Percentiles rank a stretch among this genome's conserved stretches.
These are phyloP conservation scores for Cephus rjabovi DNA, from an alignment of 2,888 invertebrate genomes.

Conservation along the genomic window DNA sequence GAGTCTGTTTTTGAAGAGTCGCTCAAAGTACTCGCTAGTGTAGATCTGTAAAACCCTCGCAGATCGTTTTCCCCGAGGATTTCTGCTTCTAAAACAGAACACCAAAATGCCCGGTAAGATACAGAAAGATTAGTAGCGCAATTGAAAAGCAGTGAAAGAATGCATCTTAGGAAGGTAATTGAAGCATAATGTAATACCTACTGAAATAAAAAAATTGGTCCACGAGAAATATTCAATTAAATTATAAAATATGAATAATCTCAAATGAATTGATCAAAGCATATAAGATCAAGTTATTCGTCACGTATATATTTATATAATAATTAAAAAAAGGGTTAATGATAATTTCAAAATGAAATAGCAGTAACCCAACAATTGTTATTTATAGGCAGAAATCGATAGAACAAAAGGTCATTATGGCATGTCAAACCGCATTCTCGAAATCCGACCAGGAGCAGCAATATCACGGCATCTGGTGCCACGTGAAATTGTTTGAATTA, in stretches of 20 bases:
- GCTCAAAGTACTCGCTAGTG: conserved; percentile 44
- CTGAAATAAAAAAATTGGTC: background rate
- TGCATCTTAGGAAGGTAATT: background rate
- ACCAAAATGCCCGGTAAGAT: conserved; percentile 13
- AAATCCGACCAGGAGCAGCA: background rate
- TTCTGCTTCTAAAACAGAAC: conserved; percentile 63
- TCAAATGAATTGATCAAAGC: too few species aligned
- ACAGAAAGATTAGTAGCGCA: background rate
- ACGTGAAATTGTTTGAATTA: conserved; percentile 35
- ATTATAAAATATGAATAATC: background rate
- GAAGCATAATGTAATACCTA: background rate
- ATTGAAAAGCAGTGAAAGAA: background rate
- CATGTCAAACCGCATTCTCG: background rate
- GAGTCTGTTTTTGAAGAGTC: conserved; percentile 38
- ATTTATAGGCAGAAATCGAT: background rate
- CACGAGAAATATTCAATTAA: background rate
- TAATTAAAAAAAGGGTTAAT: background rate
- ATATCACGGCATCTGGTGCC: conserved; percentile 30
- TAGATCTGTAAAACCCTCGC: conserved; percentile 63
- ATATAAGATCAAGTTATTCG: background rate
- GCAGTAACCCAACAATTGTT: background rate
- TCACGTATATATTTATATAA: background rate
- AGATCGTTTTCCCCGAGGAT: conserved; percentile 61
- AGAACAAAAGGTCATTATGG: background rate
- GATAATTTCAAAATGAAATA: background rate